Conservation (phyloP, 2,113 vertebrate species). For the Picathartes gymnocephalus region DNA sequence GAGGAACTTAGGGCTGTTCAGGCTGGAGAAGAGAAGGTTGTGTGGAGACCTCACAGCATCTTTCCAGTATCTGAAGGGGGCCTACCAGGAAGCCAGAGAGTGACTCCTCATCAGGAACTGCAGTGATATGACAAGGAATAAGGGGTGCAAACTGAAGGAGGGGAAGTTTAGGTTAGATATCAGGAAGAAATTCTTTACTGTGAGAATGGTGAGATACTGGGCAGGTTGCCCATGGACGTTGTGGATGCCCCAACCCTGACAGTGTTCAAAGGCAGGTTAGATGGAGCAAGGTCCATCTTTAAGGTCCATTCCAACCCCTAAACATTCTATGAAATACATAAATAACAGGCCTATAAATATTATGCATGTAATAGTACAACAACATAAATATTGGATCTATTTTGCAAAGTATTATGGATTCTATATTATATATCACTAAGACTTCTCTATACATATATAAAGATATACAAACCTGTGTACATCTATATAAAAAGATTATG, state of each 20-base stretch:
- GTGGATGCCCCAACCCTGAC: neutral
- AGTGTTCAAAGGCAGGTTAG: neutral
- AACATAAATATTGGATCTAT: neutral
- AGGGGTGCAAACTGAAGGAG: neutral
- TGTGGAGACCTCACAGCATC: neutral
- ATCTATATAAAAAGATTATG: neutral
- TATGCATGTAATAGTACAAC: neutral
- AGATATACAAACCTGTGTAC: neutral
- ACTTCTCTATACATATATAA: neutral
- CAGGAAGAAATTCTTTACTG: neutral
- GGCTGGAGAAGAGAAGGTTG: neutral
- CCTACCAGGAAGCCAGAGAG: neutral
- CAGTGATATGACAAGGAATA: neutral
- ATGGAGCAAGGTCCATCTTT: neutral
- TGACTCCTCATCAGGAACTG: neutral
- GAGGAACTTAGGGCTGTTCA: neutral
- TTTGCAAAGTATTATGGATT: neutral
- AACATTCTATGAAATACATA: neutral
- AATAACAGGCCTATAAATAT: neutral
- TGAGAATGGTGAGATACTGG: neutral
- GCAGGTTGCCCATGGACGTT: accelerated
- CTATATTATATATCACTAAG: neutral
- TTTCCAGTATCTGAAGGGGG: neutral
- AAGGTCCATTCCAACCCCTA: neutral
- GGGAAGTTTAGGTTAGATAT: neutral